phyloP scores from a whole-genome alignment of 2,888 invertebrate species.

The Scaptomyza tumidula region DNA sequence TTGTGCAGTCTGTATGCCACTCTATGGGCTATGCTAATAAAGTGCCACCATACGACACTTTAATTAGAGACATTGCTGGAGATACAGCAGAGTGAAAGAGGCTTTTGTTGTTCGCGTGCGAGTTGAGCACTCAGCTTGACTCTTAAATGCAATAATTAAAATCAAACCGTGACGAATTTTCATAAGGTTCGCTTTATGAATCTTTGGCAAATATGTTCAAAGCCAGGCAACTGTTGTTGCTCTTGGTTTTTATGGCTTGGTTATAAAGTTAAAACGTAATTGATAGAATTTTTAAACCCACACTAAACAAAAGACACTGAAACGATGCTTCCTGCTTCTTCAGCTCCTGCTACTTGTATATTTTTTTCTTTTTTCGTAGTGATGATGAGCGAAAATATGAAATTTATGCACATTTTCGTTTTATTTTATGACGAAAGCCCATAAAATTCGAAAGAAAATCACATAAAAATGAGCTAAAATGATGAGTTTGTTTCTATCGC shows the following conservation, averaged over 20 bases:
- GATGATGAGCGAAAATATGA: slow-evolving; percentile 52
- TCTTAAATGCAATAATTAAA: slow-evolving; percentile 67
- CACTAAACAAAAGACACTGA: slow-evolving; percentile 46
- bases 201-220: slow-evolving; percentile 32
- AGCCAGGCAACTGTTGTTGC: slow-evolving; percentile 28
- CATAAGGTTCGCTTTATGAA: slow-evolving; percentile 38
- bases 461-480: slow-evolving; percentile 59
- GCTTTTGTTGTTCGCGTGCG: background rate
- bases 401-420: slow-evolving; percentile 76
- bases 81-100: background rate
- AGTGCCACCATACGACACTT: slow-evolving; percentile 64
- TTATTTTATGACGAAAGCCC: slow-evolving; percentile 72
- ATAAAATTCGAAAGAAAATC: slow-evolving; percentile 77
- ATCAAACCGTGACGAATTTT: slow-evolving; percentile 37
- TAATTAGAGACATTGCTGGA: slow-evolving; percentile 55
- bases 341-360: background rate
- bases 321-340: background rate
- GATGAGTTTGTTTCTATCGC: slow-evolving; percentile 17
- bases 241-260: slow-evolving; percentile 51
- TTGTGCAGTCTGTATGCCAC: slow-evolving; percentile 33
- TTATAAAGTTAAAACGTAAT: slow-evolving; percentile 72
- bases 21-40: slow-evolving; percentile 75
- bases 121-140: slow-evolving; percentile 15
- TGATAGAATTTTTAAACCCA: slow-evolving; percentile 78
- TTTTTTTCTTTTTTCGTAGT: background rate